Evolutionary conservation across 2,797 vertebrate species (phyloP), one percentile per base, ranked within the genome.

Genomic region (Hypotaenidia philippensis): DNA sequence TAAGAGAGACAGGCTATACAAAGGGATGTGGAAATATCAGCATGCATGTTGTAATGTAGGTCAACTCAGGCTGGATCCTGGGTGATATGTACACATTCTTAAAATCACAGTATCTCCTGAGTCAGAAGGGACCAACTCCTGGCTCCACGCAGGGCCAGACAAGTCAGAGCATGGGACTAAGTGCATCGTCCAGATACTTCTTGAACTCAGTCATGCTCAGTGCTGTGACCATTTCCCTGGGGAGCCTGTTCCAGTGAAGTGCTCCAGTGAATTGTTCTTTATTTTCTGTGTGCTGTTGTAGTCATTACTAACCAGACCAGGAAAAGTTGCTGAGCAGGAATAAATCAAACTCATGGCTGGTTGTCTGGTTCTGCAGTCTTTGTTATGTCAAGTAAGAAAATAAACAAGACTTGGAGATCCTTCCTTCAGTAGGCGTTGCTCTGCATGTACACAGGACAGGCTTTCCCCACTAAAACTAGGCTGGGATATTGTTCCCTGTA

Each of bases 1-100:
- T 71, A 57, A 16, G 10, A 45, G 53, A 45, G 16, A 14, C 8
- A 72, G 61, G 10, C 26, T 49, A 6, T 22, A 65, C 56, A 69
- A 10, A 71, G 44, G 31, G 26, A 27, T 22, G 47, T 68, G 40
- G 36, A 45, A 60, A 31, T 49, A 25, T 1, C 59, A 68, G 55
- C 74, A 32, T 17, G 4, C 12, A 26, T 52, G 41, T 74, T 50
- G 20, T 57, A 64, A 64, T 8, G 32, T 17, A 27, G 34, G 60
- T 41, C 65, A 52, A 56, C 23, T 47, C 18, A 45, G 47, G 32
- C 2, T 78, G 45, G 26, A 18, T 47, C 16, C 41, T 45, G 16
- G 23, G n/a, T 12, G n/a, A 13, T 9, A 31, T 0, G 0, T 13
- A 32, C 2, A 0, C 18, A 36, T 38, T 19, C 11, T 34, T 44